Evolutionary conservation across 2,888 invertebrate species (phyloP).

Genomic region (Mythimna albipuncta): DNA sequence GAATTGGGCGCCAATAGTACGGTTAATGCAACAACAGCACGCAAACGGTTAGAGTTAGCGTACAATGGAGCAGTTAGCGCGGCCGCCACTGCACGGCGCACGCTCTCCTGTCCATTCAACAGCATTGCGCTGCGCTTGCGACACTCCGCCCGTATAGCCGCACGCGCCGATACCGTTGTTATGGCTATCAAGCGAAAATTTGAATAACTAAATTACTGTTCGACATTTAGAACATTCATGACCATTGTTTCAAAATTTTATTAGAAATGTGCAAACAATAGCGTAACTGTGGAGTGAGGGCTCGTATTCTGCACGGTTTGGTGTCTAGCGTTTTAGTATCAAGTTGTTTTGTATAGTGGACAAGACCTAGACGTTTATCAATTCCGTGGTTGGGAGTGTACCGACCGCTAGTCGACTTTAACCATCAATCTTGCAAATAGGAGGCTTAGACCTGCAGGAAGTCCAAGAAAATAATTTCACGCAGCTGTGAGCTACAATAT

Average conservation of each 20-base stretch:
- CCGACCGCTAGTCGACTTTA: background rate
- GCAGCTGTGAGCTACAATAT: constrained; percentile 25
- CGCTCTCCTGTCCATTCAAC: constrained; percentile 28
- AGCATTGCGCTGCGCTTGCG: constrained; percentile 30
- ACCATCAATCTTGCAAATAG: constrained; percentile 8
- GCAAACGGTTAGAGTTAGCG: constrained; percentile 29
- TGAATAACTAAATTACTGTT: constrained; percentile 9
- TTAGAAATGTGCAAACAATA: constrained; percentile 7
- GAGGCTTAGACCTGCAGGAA: constrained; percentile 13
- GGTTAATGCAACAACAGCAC: constrained; percentile 28
- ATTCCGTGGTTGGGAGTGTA: background rate
- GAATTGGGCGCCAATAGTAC: constrained; percentile 17
- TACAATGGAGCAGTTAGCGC: constrained; percentile 31
- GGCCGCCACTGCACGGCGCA: background rate
- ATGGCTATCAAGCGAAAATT: constrained; percentile 33
- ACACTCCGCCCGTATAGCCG: constrained; percentile 14
- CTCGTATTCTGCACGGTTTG: background rate
- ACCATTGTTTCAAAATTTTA: constrained; percentile 13
- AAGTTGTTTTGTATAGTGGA: background rate
- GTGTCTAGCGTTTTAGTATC: background rate
- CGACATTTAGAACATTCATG: constrained; percentile 7
- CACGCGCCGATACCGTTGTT: constrained; percentile 30
- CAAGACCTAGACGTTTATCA: background rate
- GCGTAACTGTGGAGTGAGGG: background rate
- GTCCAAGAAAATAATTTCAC: constrained; percentile 41